phyloP scores from a whole-genome alignment of 2,113 vertebrate genomes.

The Bambusicola thoracicus region DNA sequence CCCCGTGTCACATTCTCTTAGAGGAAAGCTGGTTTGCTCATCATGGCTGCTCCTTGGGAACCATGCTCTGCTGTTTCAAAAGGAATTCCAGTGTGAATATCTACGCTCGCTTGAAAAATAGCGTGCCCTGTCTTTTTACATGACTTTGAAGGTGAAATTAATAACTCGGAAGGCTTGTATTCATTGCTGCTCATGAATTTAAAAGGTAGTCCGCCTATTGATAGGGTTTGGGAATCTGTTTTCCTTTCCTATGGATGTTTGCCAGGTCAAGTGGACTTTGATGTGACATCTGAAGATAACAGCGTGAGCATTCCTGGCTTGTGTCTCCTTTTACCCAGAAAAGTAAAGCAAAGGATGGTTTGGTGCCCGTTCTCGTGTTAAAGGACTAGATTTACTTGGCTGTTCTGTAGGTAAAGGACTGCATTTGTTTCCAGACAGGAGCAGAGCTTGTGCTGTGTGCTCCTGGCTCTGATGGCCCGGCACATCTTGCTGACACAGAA shows the following conservation, averaged over 20 bases:
- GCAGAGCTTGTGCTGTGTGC: not conserved
- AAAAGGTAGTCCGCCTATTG: not conserved
- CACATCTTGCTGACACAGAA: not conserved
- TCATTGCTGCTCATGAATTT: fast-evolving
- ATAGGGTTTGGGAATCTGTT: not conserved
- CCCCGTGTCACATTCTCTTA: not conserved
- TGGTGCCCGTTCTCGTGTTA: fast-evolving
- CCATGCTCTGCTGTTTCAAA: fast-evolving
- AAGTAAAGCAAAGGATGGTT: fast-evolving
- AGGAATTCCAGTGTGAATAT: fast-evolving
- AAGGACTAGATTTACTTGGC: fast-evolving
- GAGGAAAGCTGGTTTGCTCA: conserved; percentile 3
- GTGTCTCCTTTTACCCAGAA: not conserved
- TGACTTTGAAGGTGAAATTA: not conserved
- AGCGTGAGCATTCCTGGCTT: not conserved
- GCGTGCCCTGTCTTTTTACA: fast-evolving
- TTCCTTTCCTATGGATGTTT: not conserved
- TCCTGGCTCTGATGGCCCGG: not conserved
- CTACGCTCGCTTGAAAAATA: fast-evolving
- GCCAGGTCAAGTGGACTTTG: conserved; percentile 5
- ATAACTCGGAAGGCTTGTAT: fast-evolving
- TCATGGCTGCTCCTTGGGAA: not conserved
- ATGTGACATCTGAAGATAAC: not conserved
- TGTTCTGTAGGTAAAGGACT: fast-evolving
- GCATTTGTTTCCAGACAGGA: not conserved